Evolutionary conservation across 2,888 invertebrate species (phyloP), one percentile per base, ranked within the genome.

Genomic region (Cepaea hortensis): DNA sequence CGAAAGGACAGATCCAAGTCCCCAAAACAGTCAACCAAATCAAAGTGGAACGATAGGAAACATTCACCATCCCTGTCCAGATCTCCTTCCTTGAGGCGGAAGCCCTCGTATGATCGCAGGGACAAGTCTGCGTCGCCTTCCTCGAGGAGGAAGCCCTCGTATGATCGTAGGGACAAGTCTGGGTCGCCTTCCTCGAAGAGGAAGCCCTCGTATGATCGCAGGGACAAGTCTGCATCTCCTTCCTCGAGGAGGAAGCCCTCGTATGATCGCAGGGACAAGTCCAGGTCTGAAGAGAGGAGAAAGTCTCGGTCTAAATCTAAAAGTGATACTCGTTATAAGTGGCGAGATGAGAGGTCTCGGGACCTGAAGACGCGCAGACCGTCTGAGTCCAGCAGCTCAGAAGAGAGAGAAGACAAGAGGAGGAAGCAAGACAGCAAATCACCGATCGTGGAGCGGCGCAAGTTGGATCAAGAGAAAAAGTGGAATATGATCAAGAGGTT

Each of bases 261-360:
- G n/a, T 61, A 13, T 0, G 84, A 84, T 46, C 81, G 61, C 18
- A 68, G 68, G 55, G 84, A 86, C 79, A 85, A 85, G 81, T 90
- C 90, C 70, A 61, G 87, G 6, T 87, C 87, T 11, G 79, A 83
- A 50, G 86, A 85, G 6, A 81, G 20, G 23, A 79, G 87, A 35
- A 70, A 48, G n/a, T 80, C 85, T 15, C n/a, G 20, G 6, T 80
- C 85, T 23, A 65, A 61, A 9, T n/a, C 84, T 48, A 75, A 75
- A 75, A 46, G 61, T 55, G 61, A 73, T 15, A 15, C 76, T 11
- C 65, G 84, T 1, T 35, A 81, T 70, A 23, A 50, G n/a, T 55
- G 84, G 84, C 23, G 55, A 50, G 86, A 86, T 77, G 77, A 23
- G 7, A 86, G 46, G 62, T 77, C 75, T 68, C 76, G 18, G 18